These are phyloP conservation scores for Micropoecilia bifurca DNA, from an alignment of 2,797 vertebrate genomes.

Conservation along the genomic window DNA sequence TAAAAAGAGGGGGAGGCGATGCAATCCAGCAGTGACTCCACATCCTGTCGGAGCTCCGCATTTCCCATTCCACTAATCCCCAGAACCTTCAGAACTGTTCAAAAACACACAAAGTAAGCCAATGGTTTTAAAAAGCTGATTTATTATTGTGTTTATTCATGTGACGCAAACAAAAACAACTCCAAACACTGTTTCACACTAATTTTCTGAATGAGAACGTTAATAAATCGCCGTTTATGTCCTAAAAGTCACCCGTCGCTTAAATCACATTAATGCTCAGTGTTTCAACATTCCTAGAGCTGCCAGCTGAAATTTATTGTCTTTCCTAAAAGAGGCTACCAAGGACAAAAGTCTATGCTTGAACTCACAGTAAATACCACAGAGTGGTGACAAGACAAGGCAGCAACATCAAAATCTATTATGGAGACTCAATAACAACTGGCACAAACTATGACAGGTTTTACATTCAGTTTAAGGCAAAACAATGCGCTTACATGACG, in stretches of 20 bases:
- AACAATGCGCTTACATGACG: constrained; percentile 11
- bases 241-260: background rate
- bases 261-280: background rate
- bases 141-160: constrained; percentile 12
- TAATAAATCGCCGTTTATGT: background rate
- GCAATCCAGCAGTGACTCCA: constrained; percentile 49
- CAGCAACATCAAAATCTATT: constrained; percentile 16
- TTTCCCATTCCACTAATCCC: constrained; percentile 73
- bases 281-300: constrained; percentile 21
- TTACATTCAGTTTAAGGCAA: constrained; percentile 35
- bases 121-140: background rate
- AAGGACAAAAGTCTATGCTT: constrained; percentile 1
- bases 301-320: constrained; percentile 11
- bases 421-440: constrained; percentile 2
- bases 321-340: constrained; percentile 10
- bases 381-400: constrained; percentile 27
- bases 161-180: constrained; percentile 8
- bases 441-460: background rate
- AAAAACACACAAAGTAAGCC: background rate
- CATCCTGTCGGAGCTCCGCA: constrained; percentile 73
- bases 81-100: background rate
- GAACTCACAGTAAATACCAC: constrained; percentile 12
- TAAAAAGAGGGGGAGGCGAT: constrained; percentile 24
- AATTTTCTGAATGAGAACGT: background rate
- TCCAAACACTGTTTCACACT: background rate